phyloP scores from a whole-genome alignment of 2,113 vertebrate species.

The Zootoca vivipara region DNA sequence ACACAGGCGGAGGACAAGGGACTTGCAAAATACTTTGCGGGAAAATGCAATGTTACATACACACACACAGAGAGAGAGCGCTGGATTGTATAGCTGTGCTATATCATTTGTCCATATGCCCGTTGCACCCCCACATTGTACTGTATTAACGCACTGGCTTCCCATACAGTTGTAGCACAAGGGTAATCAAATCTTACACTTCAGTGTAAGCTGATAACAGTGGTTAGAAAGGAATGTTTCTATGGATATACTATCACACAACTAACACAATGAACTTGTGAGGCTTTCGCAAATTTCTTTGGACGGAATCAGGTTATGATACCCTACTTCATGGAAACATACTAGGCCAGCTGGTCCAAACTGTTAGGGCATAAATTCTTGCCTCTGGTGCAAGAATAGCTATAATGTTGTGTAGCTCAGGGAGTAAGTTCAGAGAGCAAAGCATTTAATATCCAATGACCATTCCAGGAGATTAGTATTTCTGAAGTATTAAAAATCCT shows the following conservation, averaged over 20 bases:
- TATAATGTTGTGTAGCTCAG: background rate
- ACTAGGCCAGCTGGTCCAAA: background rate
- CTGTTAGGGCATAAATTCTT: background rate
- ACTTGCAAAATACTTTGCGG: background rate
- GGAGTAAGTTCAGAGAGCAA: background rate
- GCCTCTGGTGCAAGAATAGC: background rate
- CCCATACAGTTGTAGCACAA: background rate
- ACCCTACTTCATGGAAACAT: background rate
- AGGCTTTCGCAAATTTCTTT: background rate
- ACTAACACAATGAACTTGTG: background rate
- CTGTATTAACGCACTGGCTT: background rate
- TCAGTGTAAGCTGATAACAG: background rate
- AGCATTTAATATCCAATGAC: background rate
- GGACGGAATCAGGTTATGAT: background rate
- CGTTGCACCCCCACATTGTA: background rate
- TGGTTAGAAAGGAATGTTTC: background rate
- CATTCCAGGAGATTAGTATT: background rate
- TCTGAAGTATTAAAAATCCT: background rate
- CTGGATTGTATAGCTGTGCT: background rate
- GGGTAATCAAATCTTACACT: background rate
- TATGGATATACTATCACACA: background rate
- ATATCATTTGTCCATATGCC: background rate
- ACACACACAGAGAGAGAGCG: background rate
- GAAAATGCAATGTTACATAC: no score
- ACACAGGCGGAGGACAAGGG: rapidly evolving